Base-by-base conservation (phyloP, 2,797 vertebrate species). In the Chanos chanos region DNA sequence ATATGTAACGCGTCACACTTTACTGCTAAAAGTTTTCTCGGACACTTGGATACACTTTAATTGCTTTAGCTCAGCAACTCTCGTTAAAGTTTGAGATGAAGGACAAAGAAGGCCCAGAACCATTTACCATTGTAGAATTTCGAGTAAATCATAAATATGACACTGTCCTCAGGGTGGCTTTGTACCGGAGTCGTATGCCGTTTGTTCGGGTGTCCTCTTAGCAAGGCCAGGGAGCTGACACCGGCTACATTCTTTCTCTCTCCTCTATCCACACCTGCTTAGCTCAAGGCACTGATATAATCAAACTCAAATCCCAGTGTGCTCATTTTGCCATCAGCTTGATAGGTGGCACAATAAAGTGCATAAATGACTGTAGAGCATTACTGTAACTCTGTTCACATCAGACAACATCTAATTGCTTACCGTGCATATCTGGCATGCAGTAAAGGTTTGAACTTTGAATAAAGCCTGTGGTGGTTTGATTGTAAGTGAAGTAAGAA, bases 231-330 rank as follows among this genome's bases (percentile, higher is more conserved):
- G 53, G 64, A 74, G 73, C 74, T 15, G 44, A n/a, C 43, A 49
- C 54, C 67, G 39, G 70, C 64, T 67, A 68, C 75, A 76, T 68
- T 68, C 6, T 8, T 19, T n/a, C 12, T 57, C 71, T 66, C 61
- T 59, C 30, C 30, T 7, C 44, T 50, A 62, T 57, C 65, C 53
- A 52, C 62, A 52, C 80, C 80, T 80, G 56, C n/a, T n/a, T n/a
- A n/a, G n/a, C n/a, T n/a, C n/a, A 64, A 81, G 83, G 80, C 82
- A 80, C 78, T 83, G 80, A 84, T 84, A 86, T 87, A 86, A 86
- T 87, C 83, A 87, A 83, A 81, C 74, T 66, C 72, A 77, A 85
- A 81, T 85, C 83, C 85, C 84, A 79, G 75, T 77, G 82, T 85
- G 81, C 79, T 81, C 73, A 86, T 87, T 87, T 86, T 81, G 80